Evolutionary conservation across 2,113 vertebrate species (phyloP).

Genomic region (Silurus asotus): DNA sequence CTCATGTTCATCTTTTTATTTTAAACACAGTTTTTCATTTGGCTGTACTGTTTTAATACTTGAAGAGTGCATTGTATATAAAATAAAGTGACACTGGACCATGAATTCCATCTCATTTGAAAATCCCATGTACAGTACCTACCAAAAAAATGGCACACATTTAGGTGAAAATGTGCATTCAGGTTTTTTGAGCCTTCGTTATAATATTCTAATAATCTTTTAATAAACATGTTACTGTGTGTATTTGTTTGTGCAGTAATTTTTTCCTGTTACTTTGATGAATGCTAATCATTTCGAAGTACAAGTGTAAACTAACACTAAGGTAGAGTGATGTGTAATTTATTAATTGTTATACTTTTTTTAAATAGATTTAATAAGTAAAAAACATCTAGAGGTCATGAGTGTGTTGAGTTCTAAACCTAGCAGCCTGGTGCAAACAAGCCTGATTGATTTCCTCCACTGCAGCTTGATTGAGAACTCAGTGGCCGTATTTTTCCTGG

Average conservation of each 20-base stretch:
- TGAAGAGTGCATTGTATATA: neutral
- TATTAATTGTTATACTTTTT: neutral
- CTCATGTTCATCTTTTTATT: neutral
- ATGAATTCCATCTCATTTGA: neutral
- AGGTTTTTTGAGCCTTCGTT: no score
- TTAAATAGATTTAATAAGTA: neutral
- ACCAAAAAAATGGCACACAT: neutral
- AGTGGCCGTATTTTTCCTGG: slow-evolving; percentile 29
- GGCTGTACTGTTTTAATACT: neutral
- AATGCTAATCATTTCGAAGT: neutral
- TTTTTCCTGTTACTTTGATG: neutral
- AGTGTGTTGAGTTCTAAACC: slow-evolving; percentile 15
- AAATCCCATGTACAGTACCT: neutral
- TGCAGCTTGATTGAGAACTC: slow-evolving; percentile 28
- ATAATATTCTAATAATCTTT: neutral
- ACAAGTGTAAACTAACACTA: neutral
- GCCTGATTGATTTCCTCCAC: slow-evolving; percentile 39
- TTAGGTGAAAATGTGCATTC: neutral
- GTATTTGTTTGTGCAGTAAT: neutral
- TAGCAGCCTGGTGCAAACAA: slow-evolving; percentile 27
- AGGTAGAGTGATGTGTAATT: neutral
- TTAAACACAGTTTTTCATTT: neutral
- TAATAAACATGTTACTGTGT: neutral
- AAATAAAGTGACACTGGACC: neutral
- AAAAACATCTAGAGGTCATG: slow-evolving; percentile 13